phyloP scores from a whole-genome alignment of 2,797 vertebrate species.

The Podarcis lilfordi region DNA sequence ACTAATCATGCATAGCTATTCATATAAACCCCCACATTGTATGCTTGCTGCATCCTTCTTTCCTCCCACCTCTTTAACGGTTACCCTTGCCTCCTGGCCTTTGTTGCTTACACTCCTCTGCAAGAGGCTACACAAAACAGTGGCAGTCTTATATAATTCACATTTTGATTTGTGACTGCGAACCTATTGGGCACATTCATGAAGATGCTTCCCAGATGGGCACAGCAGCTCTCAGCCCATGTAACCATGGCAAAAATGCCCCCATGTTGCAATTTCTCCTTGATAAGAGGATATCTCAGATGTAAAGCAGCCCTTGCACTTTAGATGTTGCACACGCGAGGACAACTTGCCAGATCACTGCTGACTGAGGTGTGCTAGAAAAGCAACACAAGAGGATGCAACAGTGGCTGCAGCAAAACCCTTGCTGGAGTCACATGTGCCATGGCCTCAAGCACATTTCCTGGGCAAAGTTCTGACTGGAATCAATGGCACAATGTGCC shows the following conservation, averaged over 20 bases:
- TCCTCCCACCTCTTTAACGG: not conserved
- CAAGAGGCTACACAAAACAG: not conserved
- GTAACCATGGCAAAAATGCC: not conserved
- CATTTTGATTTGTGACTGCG: not conserved
- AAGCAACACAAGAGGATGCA: not conserved
- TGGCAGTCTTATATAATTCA: not conserved
- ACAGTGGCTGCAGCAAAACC: not conserved
- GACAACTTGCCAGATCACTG: not conserved
- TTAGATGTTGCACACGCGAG: not conserved
- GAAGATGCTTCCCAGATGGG: not conserved
- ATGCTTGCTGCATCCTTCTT: not conserved
- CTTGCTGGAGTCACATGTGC: not conserved
- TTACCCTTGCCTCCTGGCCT: not conserved
- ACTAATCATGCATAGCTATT: not conserved
- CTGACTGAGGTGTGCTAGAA: not conserved
- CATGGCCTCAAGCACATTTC: no score
- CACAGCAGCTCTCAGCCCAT: not conserved
- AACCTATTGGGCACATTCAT: not conserved
- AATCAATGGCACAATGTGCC: not conserved
- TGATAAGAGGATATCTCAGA: not conserved
- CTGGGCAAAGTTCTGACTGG: no score
- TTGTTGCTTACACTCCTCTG: not conserved
- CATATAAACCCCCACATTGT: not conserved
- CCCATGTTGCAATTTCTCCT: not conserved
- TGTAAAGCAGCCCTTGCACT: not conserved